These are phyloP conservation scores for Notospermus geniculatus DNA, from an alignment of 1,140 invertebrate species.

Conservation along the genomic window DNA sequence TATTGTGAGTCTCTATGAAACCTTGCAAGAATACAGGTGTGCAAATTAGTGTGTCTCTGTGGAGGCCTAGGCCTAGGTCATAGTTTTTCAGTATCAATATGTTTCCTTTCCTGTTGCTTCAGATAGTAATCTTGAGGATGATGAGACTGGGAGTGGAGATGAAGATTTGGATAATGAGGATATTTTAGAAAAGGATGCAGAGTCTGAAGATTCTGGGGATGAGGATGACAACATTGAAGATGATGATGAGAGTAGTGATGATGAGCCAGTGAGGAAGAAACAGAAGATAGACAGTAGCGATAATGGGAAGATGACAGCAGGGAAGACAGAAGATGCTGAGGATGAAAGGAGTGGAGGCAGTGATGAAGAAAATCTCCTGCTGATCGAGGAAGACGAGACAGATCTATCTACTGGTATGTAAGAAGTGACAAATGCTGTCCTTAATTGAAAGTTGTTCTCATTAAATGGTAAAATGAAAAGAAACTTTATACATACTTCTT, in stretches of 20 bases:
- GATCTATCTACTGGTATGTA: slow-evolving; percentile 1
- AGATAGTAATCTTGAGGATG: too few species aligned
- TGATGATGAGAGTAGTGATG: slow-evolving; percentile 13
- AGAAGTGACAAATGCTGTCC: too few species aligned
- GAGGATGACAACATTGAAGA: slow-evolving; percentile 1
- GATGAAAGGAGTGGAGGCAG: slow-evolving; percentile 36
- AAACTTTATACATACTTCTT: neutral
- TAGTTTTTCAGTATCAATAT: too few species aligned
- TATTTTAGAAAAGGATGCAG: slow-evolving; percentile 8
- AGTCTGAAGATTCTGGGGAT: slow-evolving; percentile 15
- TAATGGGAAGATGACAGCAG: slow-evolving; percentile 17
- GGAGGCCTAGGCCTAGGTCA: too few species aligned
- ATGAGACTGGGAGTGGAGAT: neutral
- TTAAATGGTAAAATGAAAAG: neutral
- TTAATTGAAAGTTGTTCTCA: neutral
- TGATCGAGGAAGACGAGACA: neutral
- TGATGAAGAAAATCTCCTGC: slow-evolving; percentile 34
- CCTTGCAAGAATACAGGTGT: too few species aligned
- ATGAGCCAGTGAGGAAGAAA: slow-evolving; percentile 16
- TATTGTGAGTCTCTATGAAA: too few species aligned
- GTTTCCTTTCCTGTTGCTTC: too few species aligned
- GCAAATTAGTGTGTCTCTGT: too few species aligned
- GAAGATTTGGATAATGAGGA: slow-evolving; percentile 14
- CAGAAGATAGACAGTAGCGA: slow-evolving; percentile 6
- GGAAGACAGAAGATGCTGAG: slow-evolving; percentile 22